A percentile compares a stretch with the other conserved stretches of the same genome.
Conservation (phyloP, 2,797 vertebrate genomes). For the Coregonus ussuriensis region DNA sequence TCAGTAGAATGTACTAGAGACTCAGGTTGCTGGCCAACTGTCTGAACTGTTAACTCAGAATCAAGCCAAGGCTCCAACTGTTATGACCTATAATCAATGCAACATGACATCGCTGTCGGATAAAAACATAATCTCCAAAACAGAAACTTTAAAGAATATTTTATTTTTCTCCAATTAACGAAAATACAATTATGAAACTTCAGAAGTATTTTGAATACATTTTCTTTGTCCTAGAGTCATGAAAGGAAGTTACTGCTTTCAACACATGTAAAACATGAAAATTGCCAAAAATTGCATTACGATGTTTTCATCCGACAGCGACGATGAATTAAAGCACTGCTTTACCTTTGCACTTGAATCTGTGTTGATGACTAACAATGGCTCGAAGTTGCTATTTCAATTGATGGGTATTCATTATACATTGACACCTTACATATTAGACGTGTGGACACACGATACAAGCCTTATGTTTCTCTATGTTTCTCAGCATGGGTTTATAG, state of each 20-base stretch:
- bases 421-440: neutral
- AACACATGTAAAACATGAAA: conserved; percentile 66
- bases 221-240: conserved; percentile 87
- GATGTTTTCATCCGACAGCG: too few species aligned
- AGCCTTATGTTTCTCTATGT: neutral
- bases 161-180: conserved; percentile 47
- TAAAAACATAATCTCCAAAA: conserved; percentile 73
- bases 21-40: conserved; percentile 68
- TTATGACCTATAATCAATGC: conserved; percentile 6
- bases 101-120: neutral
- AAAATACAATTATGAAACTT: too few species aligned
- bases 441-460: neutral
- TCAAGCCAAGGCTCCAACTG: neutral
- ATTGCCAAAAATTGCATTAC: too few species aligned
- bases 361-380: conserved; percentile 23
- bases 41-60: conserved; percentile 35
- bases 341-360: conserved; percentile 66
- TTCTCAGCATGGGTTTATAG: neutral
- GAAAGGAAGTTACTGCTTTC: conserved; percentile 66
- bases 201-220: neutral
- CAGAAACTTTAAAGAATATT: conserved; percentile 55
- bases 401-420: neutral
- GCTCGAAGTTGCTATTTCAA: neutral
- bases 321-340: conserved; percentile 58
- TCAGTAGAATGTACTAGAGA: conserved; percentile 44